Conservation (phyloP, 1,140 invertebrate genomes). For the Popillia japonica region DNA sequence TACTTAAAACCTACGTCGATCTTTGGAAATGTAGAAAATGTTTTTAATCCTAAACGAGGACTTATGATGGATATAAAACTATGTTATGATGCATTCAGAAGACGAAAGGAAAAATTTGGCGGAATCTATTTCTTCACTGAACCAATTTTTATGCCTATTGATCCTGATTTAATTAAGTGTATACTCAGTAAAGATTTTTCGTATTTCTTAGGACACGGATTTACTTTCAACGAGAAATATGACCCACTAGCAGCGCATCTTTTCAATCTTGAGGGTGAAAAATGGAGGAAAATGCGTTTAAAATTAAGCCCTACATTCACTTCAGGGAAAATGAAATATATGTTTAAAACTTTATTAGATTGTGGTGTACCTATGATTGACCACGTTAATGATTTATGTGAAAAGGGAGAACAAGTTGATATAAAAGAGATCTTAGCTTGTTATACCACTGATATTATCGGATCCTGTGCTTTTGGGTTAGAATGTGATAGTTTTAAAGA, state of each 20-base stretch:
- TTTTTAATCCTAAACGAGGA: neutral
- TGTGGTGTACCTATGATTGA: neutral
- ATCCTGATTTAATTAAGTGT: slow-evolving; percentile 64
- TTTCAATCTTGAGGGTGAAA: slow-evolving; percentile 58
- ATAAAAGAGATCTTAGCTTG: slow-evolving; percentile 33
- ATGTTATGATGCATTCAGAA: slow-evolving; percentile 15
- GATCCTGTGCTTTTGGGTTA: too few relatives aligned
- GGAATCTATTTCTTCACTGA: slow-evolving; percentile 34
- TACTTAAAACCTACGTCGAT: slow-evolving; percentile 41
- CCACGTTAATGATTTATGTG: neutral
- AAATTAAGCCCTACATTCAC: slow-evolving; percentile 63
- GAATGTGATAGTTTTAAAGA: too few relatives aligned
- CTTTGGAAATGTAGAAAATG: slow-evolving; percentile 48
- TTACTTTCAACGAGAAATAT: slow-evolving; percentile 56
- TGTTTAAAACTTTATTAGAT: slow-evolving; percentile 53
- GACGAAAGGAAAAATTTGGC: neutral
- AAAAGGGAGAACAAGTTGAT: neutral
- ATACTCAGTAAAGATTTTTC: slow-evolving; percentile 64
- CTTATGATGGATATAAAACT: neutral
- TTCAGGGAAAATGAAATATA: slow-evolving; percentile 61
- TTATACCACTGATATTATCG: too few relatives aligned
- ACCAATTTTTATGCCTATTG: slow-evolving; percentile 16
- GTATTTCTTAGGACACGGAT: slow-evolving; percentile 60
- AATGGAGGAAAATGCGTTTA: slow-evolving; percentile 61
- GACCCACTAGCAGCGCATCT: slow-evolving; percentile 62